Evolutionary conservation across 2,888 invertebrate genomes (phyloP).

Genomic region (Rhogogaster chlorosoma): DNA sequence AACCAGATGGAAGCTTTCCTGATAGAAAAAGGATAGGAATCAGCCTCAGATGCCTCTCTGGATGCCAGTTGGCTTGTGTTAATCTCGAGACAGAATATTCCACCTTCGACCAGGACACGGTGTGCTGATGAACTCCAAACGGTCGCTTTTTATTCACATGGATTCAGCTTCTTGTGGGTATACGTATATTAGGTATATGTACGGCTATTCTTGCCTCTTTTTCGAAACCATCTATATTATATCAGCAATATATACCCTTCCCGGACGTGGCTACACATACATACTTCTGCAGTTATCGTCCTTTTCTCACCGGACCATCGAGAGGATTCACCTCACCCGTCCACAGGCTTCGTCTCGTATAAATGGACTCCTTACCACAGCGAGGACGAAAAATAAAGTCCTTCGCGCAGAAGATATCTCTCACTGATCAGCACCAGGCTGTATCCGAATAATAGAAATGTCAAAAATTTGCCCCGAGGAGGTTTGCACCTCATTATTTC

Average conservation of each 20-base stretch:
- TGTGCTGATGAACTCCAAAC: conserved; percentile 44
- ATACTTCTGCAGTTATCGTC: not conserved
- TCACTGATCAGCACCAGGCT: not conserved
- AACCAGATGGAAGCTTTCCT: conserved; percentile 42
- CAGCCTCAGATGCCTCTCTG: conserved; percentile 57
- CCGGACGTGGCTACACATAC: not conserved
- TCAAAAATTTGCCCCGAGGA: not conserved
- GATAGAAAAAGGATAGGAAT: conserved; percentile 52
- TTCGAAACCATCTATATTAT: conserved; percentile 9
- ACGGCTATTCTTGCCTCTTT: conserved; percentile 16
- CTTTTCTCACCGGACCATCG: not conserved
- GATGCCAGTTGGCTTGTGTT: conserved; percentile 68
- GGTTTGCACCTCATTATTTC: not conserved
- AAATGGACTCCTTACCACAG: not conserved
- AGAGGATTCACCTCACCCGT: not conserved
- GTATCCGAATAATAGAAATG: not conserved
- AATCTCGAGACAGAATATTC: conserved; percentile 67
- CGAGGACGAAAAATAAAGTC: not conserved
- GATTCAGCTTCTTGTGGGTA: conserved; percentile 4
- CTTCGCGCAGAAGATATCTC: too few species aligned
- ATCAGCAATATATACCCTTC: not conserved
- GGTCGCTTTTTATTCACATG: conserved; percentile 41
- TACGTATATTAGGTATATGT: not conserved
- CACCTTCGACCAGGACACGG: conserved; percentile 60
- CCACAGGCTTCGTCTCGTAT: not conserved